Conservation (phyloP, 37 sponge, comb jelly and placozoan genomes). For the Agelas oroides region DNA sequence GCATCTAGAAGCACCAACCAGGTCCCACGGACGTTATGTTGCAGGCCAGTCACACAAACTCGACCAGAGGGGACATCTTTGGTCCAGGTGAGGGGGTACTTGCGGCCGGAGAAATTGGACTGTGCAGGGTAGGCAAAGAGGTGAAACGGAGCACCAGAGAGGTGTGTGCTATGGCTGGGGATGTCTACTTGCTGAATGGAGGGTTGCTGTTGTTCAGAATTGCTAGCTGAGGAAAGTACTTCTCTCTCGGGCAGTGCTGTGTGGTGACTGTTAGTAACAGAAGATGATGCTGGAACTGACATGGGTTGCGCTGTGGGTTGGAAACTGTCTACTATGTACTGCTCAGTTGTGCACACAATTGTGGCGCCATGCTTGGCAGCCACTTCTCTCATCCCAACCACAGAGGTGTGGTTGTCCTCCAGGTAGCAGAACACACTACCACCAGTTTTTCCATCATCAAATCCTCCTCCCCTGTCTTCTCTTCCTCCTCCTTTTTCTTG, state of each 20-base stretch:
- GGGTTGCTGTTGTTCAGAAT: too few species aligned
- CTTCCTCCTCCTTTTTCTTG: neutral
- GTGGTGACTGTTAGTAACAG: neutral
- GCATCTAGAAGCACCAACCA: constrained; percentile 86
- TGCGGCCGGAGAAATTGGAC: constrained; percentile 91
- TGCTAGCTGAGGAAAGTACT: neutral
- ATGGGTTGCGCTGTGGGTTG: too few species aligned
- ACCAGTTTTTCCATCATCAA: neutral
- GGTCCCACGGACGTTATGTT: constrained; percentile 2
- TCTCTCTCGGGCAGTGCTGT: neutral
- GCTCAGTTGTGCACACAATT: constrained; percentile 49
- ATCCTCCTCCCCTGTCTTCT: neutral
- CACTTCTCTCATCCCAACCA: constrained; percentile 90
- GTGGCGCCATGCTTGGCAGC: constrained; percentile 70
- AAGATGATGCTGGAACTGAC: too few species aligned
- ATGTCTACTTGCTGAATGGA: neutral
- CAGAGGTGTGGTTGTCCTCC: constrained; percentile 95
- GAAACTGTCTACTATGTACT: too few species aligned
- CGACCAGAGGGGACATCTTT: constrained; percentile 19
- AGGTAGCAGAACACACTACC: constrained; percentile 85
- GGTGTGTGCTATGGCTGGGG: neutral
- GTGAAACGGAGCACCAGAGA: constrained; percentile 13
- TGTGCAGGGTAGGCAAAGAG: constrained; percentile 93
- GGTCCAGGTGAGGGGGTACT: constrained; percentile 87
- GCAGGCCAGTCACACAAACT: neutral